A percentile compares a stretch with the other conserved stretches of the same genome.
Evolutionary conservation across 2,113 vertebrate genomes (phyloP).

Genomic region (Malurus alboscapulatus): DNA sequence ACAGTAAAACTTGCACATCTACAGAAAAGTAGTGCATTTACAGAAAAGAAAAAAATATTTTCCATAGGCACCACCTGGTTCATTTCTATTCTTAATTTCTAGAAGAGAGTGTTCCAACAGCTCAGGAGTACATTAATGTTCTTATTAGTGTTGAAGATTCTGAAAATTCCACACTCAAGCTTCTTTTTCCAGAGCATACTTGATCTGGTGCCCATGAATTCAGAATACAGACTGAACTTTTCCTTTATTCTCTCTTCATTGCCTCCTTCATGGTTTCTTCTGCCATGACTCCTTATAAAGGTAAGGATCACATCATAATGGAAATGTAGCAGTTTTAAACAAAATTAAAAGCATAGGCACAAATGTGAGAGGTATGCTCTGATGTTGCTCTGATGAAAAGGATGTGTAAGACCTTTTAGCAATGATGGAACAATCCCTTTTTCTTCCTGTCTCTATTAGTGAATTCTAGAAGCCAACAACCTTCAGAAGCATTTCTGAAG

Average conservation of each 20-base stretch:
- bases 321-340: not conserved
- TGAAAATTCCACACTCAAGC: not conserved
- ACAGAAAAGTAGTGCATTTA: not conserved
- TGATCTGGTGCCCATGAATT: not conserved
- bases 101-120: not conserved
- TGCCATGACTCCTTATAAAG: not conserved
- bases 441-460: not conserved
- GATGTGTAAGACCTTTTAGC: not conserved
- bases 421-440: accelerated
- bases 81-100: not conserved
- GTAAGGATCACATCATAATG: not conserved
- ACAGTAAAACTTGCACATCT: not conserved
- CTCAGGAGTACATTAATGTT: not conserved
- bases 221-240: not conserved
- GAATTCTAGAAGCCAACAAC: not conserved
- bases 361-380: not conserved
- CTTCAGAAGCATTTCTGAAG: not conserved
- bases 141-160: not conserved
- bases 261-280: not conserved
- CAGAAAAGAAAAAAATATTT: not conserved
- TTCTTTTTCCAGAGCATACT: not conserved
- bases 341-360: not conserved
- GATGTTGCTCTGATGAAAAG: not conserved
- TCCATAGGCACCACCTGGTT: not conserved
- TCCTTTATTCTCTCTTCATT: not conserved